Percentiles rank a stretch among this genome's conserved stretches.
These are phyloP conservation scores for Zygaena filipendulae DNA, from an alignment of 2,888 invertebrate genomes.

Conservation along the genomic window DNA sequence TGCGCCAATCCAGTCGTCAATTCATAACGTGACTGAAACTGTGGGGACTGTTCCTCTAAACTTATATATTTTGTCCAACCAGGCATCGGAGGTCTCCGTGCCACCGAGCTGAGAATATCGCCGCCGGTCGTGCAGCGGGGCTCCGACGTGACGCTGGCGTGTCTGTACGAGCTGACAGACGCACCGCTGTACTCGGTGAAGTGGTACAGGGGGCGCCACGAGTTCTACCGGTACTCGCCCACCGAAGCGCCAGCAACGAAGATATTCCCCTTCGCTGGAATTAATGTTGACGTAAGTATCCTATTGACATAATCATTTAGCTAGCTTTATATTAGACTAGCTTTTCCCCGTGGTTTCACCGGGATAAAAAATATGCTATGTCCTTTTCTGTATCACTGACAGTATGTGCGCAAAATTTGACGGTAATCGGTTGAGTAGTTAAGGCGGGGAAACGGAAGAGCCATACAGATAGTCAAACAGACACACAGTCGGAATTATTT, in stretches of 20 bases:
- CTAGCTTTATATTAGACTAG: conserved; percentile 10
- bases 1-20: too few relatives aligned
- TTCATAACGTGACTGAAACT: too few relatives aligned
- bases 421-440: too few relatives aligned
- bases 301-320: conserved; percentile 9
- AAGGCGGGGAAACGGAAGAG: too few relatives aligned
- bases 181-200: conserved; percentile 76
- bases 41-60: too few relatives aligned
- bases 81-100: conserved; percentile 62
- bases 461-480: too few relatives aligned
- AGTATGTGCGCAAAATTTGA: too few relatives aligned
- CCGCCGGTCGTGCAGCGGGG: conserved; percentile 72
- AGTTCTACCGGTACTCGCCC: conserved; percentile 75
- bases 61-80: conserved; percentile 11
- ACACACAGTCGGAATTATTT: too few relatives aligned
- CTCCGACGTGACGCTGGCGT: conserved; percentile 68
- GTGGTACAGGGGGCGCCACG: conserved; percentile 75
- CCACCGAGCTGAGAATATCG: conserved; percentile 66
- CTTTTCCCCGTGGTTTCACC: too few relatives aligned
- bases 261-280: conserved; percentile 73
- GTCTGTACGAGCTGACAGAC: conserved; percentile 73
- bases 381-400: too few relatives aligned
- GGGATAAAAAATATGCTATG: too few relatives aligned
- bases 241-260: conserved; percentile 73
- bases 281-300: conserved; percentile 73